Percentiles rank a stretch among this genome's conserved stretches.
phyloP scores from a whole-genome alignment of 2,797 vertebrate genomes.

The Sciaenops ocellatus region DNA sequence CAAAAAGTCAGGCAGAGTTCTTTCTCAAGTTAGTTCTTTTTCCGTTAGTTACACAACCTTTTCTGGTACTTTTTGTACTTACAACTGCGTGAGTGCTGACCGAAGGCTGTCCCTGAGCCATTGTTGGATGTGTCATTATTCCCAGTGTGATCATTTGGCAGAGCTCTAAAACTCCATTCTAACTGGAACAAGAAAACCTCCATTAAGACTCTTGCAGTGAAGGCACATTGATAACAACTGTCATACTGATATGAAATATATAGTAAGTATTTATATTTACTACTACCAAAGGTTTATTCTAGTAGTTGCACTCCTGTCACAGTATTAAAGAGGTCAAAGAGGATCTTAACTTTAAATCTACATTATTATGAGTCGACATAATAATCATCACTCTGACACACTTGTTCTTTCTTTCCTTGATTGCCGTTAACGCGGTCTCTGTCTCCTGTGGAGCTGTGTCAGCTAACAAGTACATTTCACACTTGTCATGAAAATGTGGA shows the following conservation, averaged over 20 bases:
- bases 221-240: not conserved
- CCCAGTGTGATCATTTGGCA: not conserved
- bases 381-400: not conserved
- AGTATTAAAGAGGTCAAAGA: slow-evolving; percentile 8
- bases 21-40: not conserved
- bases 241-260: not conserved
- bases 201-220: not conserved
- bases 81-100: not conserved
- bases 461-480: not conserved
- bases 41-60: not conserved
- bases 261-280: not conserved
- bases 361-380: not conserved
- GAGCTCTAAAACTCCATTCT: not conserved
- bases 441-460: slow-evolving; percentile 4
- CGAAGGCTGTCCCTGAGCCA: not conserved
- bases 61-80: not conserved
- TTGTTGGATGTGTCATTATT: not conserved
- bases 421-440: not conserved
- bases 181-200: too few species aligned
- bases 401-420: not conserved
- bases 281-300: too few species aligned
- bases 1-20: not conserved
- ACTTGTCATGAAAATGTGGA: not conserved
- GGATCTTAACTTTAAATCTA: not conserved
- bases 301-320: not conserved